A percentile compares a stretch with the other conserved stretches of the same genome.
phyloP scores from a whole-genome alignment of 1,140 invertebrate species.

The Batillaria attramentaria region DNA sequence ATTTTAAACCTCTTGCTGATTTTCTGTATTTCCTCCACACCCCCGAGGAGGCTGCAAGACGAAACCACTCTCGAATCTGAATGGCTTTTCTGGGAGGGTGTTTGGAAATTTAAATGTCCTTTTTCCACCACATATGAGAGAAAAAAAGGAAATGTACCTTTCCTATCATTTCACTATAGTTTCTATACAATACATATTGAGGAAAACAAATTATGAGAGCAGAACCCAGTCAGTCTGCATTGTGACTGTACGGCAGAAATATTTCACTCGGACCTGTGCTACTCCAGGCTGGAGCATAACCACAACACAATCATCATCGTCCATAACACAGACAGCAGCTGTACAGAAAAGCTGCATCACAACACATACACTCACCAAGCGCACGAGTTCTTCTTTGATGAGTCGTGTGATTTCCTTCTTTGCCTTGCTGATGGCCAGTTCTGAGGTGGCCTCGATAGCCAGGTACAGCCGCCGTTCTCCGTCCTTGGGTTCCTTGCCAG shows the following conservation, averaged over 20 bases:
- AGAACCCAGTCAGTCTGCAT: background rate
- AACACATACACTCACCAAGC: constrained; percentile 78
- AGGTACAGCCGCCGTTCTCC: constrained; percentile 97
- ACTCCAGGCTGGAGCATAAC: background rate
- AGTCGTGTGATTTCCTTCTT: constrained; percentile 98
- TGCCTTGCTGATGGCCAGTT: constrained; percentile 96
- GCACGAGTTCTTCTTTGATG: constrained; percentile 97
- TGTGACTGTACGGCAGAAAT: too few species aligned
- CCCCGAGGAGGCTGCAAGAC: too few species aligned
- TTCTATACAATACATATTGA: background rate
- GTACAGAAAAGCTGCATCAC: background rate
- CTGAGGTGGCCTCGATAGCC: constrained; percentile 98
- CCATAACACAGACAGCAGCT: background rate
- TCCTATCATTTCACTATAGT: too few species aligned
- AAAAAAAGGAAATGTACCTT: too few species aligned
- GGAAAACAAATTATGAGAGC: background rate
- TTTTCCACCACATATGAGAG: too few species aligned
- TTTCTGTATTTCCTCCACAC: too few species aligned
- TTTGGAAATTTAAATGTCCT: too few species aligned
- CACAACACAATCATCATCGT: background rate
- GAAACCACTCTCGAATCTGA: too few species aligned
- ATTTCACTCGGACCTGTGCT: background rate
- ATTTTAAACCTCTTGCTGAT: too few species aligned
- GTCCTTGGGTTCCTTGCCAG: constrained; percentile 85
- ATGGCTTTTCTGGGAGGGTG: too few species aligned